Percentiles rank a stretch among this genome's conserved stretches.
phyloP scores from a whole-genome alignment of 2,113 vertebrate genomes.

The Eulemur rufifrons region DNA sequence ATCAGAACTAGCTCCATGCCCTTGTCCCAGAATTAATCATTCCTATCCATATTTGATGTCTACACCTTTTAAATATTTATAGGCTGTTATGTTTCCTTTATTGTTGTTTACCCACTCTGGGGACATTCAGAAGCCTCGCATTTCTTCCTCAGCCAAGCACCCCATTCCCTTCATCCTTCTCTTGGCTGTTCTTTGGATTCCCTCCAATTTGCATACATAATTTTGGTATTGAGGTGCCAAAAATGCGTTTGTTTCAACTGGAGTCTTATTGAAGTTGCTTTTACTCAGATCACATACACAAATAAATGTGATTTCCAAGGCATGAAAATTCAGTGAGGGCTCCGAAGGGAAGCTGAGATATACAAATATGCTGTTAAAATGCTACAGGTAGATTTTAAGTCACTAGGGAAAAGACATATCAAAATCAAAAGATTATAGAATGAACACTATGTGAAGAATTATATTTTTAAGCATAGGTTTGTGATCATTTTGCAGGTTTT shows the following conservation, averaged over 20 bases:
- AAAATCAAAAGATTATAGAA: not conserved
- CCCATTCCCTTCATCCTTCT: not conserved
- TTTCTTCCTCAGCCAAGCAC: slow-evolving; percentile 17
- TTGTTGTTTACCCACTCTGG: slow-evolving; percentile 4
- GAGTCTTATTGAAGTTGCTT: not conserved
- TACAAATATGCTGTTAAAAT: not conserved
- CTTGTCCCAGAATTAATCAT: slow-evolving; percentile 52
- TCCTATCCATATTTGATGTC: slow-evolving; percentile 27
- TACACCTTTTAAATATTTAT: slow-evolving; percentile 64
- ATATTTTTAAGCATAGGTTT: not conserved
- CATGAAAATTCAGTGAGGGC: not conserved
- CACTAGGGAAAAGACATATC: not conserved
- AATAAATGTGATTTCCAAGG: slow-evolving; percentile 13
- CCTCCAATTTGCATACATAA: slow-evolving; percentile 33
- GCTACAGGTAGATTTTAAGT: not conserved
- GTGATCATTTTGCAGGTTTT: not conserved
- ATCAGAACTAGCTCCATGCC: not conserved
- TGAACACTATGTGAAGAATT: not conserved
- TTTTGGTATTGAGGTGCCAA: slow-evolving; percentile 43
- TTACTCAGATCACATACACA: not conserved
- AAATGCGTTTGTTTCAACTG: slow-evolving; percentile 33
- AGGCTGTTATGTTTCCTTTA: not conserved
- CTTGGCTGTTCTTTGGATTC: not conserved
- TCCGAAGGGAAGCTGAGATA: not conserved
- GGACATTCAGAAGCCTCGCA: not conserved